phyloP scores from a whole-genome alignment of 2,797 vertebrate species.

The Steatocranus sp. region DNA sequence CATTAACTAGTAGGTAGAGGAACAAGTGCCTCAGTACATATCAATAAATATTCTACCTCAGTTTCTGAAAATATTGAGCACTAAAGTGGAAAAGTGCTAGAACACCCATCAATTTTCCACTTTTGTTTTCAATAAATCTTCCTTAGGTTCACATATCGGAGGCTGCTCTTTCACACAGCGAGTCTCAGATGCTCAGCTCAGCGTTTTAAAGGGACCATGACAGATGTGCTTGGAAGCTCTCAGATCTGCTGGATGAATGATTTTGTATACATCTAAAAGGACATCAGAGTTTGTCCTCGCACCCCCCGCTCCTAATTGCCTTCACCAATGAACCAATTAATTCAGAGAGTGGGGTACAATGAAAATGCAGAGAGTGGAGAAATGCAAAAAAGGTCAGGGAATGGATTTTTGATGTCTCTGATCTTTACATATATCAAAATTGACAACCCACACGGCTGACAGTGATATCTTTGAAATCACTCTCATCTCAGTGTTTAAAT shows the following conservation, averaged over 20 bases:
- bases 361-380: conserved; percentile 40
- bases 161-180: not conserved
- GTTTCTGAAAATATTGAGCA: not conserved
- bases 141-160: not conserved
- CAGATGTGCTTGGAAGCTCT: conserved; percentile 5
- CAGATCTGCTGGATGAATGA: conserved; percentile 32
- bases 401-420: conserved; percentile 32
- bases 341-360: conserved; percentile 53
- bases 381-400: conserved; percentile 37
- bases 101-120: not conserved
- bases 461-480: conserved; percentile 29
- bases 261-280: conserved; percentile 26
- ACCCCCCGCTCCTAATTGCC: conserved; percentile 36
- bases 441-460: conserved; percentile 13
- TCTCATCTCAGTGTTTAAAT: conserved; percentile 45
- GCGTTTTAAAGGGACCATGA: not conserved
- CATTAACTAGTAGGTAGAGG: not conserved
- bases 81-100: not conserved
- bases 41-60: not conserved
- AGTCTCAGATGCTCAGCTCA: not conserved
- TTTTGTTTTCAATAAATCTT: not conserved
- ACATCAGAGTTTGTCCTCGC: conserved; percentile 26
- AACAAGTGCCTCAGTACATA: fast-evolving
- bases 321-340: conserved; percentile 63
- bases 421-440: conserved; percentile 8